A percentile compares a stretch with the other conserved stretches of the same genome.
Evolutionary conservation across 2,797 vertebrate species (phyloP).

Genomic region (Poeciliopsis presidionis): DNA sequence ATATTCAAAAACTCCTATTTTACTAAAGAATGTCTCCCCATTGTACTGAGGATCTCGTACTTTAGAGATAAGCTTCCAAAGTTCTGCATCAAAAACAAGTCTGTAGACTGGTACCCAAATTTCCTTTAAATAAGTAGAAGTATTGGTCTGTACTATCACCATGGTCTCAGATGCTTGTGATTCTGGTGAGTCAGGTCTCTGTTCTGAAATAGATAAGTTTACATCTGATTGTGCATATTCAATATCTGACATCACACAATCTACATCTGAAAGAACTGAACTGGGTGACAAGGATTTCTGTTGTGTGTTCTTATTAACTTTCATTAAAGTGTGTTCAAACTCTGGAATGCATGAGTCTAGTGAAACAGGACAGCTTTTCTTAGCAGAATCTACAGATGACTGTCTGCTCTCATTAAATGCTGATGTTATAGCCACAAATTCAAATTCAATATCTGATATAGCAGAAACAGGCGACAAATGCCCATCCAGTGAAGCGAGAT

Average conservation of each 20-base stretch:
- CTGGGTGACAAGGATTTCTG: conserved; percentile 16
- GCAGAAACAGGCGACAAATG: not conserved
- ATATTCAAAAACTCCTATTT: conserved; percentile 56
- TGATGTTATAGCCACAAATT: not conserved
- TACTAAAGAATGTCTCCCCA: conserved; percentile 57
- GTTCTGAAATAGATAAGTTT: conserved; percentile 15
- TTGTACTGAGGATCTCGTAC: conserved; percentile 67
- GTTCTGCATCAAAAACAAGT: conserved; percentile 57
- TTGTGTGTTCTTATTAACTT: not conserved
- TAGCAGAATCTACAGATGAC: not conserved
- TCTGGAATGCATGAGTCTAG: not conserved
- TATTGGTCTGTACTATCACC: not conserved
- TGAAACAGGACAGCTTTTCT: not conserved
- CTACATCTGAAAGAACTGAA: conserved; percentile 45
- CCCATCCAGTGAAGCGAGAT: not conserved
- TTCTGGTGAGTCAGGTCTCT: conserved; percentile 43
- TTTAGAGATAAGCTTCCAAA: conserved; percentile 70
- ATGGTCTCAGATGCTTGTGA: conserved; percentile 14
- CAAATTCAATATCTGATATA: not conserved
- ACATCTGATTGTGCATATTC: conserved; percentile 25
- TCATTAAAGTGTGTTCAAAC: not conserved
- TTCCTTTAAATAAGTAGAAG: conserved; percentile 16
- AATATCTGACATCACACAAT: conserved; percentile 33
- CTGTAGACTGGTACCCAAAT: conserved; percentile 46
- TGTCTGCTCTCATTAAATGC: not conserved